Conservation (phyloP, 2,113 vertebrate genomes). For the Sterrhoptilus dennistouni region DNA sequence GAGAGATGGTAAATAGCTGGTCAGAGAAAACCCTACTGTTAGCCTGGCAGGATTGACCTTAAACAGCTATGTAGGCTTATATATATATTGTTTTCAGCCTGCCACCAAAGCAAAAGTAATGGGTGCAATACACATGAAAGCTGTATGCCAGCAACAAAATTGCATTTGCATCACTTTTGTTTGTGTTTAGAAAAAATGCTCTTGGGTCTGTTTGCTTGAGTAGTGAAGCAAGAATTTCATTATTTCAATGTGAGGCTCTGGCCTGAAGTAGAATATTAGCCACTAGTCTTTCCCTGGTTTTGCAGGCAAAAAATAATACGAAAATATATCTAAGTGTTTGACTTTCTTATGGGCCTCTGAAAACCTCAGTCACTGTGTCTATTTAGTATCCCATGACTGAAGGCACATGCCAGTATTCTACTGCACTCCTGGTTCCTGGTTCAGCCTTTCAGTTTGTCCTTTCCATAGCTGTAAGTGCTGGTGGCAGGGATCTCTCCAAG, state of each 20-base stretch:
- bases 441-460: neutral
- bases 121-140: neutral
- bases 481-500: neutral
- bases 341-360: neutral
- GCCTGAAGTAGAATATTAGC: neutral
- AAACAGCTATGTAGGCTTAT: neutral
- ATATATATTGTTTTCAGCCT: neutral
- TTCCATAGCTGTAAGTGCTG: neutral
- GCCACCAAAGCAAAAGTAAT: neutral
- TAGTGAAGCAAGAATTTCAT: conserved; percentile 7
- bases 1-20: neutral
- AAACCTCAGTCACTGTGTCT: neutral
- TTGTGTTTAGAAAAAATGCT: conserved; percentile 30
- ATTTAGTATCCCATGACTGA: fast-evolving
- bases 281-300: neutral
- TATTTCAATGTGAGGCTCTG: neutral
- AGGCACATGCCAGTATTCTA: neutral
- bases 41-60: neutral
- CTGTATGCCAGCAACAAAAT: neutral
- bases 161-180: conserved; percentile 1
- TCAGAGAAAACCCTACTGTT: neutral
- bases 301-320: neutral
- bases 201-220: conserved; percentile 1
- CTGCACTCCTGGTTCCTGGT: neutral
- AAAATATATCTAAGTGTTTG: neutral